phyloP scores from a whole-genome alignment of 2,797 vertebrate genomes.

The Sebastes steindachneri region DNA sequence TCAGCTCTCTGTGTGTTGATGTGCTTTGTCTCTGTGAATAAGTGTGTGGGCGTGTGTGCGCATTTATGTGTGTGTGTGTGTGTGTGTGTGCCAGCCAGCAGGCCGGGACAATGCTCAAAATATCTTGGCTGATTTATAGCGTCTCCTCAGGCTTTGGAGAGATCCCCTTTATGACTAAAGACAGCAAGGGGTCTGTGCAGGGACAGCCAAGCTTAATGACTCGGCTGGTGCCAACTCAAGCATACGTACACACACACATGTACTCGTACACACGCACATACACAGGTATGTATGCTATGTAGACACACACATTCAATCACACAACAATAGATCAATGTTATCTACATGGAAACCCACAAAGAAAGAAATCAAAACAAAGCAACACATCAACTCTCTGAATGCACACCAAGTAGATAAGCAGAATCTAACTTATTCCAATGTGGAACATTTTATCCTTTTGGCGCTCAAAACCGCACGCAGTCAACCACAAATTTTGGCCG shows the following conservation, averaged over 20 bases:
- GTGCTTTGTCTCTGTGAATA: constrained; percentile 30
- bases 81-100: constrained; percentile 65
- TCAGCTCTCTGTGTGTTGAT: constrained; percentile 33
- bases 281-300: constrained; percentile 20
- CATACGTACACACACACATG: not conserved
- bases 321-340: constrained; percentile 5
- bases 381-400: not conserved
- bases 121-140: constrained; percentile 73
- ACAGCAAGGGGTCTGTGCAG: constrained; percentile 48
- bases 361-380: constrained; percentile 4
- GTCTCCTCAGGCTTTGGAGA: constrained; percentile 68
- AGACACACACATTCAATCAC: constrained; percentile 9
- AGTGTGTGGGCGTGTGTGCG: not conserved
- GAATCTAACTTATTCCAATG: constrained; percentile 15
- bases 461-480: not conserved
- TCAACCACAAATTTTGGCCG: constrained; percentile 14
- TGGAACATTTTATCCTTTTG: constrained; percentile 42
- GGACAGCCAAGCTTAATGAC: constrained; percentile 68
- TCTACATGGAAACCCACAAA: constrained; percentile 1
- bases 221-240: constrained; percentile 54
- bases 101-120: constrained; percentile 64
- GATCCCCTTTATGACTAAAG: constrained; percentile 71
- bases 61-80: not conserved
- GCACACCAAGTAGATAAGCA: not conserved
- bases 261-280: not conserved